Conservation (phyloP, 64 coral and sea anemone genomes). For the Stylophora pistillata region DNA sequence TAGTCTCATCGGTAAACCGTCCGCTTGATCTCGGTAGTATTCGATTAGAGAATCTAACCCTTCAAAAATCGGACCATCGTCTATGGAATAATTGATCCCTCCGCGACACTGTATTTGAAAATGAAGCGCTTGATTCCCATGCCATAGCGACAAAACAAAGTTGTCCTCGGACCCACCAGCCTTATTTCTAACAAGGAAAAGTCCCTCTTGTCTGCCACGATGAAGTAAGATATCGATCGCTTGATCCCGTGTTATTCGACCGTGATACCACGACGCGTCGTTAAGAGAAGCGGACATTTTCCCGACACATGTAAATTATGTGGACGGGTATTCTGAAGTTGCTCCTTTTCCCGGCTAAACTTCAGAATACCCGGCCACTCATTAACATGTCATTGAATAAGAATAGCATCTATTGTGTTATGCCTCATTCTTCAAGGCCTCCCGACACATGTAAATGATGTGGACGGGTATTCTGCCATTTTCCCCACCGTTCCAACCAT, state of each 20-base stretch:
- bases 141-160: constrained; percentile 94
- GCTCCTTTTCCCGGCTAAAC: too few relatives aligned
- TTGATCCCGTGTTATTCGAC: constrained; percentile 84
- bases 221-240: constrained; percentile 71
- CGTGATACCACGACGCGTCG: constrained; percentile 85
- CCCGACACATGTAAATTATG: too few relatives aligned
- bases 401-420: too few relatives aligned
- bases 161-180: constrained; percentile 67
- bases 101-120: constrained; percentile 94
- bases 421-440: too few relatives aligned
- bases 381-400: too few relatives aligned
- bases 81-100: constrained; percentile 82
- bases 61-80: constrained; percentile 93
- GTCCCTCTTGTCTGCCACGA: constrained; percentile 82
- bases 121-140: constrained; percentile 82
- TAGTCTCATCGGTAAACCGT: constrained; percentile 83
- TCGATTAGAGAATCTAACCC: constrained; percentile 90
- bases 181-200: constrained; percentile 97
- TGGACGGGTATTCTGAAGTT: too few relatives aligned
- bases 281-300: constrained; percentile 34
- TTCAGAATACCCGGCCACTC: too few relatives aligned
- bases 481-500: neutral
- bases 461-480: too few relatives aligned
- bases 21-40: constrained; percentile 93
- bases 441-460: too few relatives aligned